Conservation (phyloP, 2,113 vertebrate species). For the Heptranchias perlo region DNA sequence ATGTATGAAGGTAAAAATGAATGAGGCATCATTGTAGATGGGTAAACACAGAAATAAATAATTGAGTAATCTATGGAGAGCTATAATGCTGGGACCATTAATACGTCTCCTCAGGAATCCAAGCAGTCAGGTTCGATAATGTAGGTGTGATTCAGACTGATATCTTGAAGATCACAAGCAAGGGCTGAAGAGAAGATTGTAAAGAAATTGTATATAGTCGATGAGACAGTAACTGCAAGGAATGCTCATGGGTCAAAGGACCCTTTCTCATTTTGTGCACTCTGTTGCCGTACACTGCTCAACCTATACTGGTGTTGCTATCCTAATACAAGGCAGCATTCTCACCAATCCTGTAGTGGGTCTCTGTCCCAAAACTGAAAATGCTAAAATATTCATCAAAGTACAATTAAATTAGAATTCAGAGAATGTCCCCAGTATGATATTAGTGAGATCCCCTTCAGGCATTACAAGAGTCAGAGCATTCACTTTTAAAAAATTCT, state of each 20-base stretch:
- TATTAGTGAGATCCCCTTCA: constrained; percentile 20
- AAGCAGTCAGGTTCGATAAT: neutral
- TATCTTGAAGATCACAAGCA: neutral
- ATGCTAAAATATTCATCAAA: constrained; percentile 35
- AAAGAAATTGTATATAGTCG: neutral
- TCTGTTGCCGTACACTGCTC: neutral
- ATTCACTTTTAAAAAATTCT: constrained; percentile 30
- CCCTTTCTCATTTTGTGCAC: neutral
- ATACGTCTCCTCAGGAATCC: neutral
- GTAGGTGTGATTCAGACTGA: neutral
- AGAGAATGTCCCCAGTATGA: neutral
- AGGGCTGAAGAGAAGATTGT: neutral
- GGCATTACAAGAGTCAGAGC: constrained; percentile 27
- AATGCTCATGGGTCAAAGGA: neutral
- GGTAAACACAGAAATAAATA: neutral
- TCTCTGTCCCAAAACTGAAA: constrained; percentile 25
- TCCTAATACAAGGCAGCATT: neutral
- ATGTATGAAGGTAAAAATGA: neutral
- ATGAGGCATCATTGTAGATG: neutral
- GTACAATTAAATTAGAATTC: constrained; percentile 36
- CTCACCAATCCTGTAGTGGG: constrained; percentile 9
- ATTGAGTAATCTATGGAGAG: neutral
- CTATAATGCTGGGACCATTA: neutral
- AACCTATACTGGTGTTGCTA: neutral
- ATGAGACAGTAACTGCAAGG: neutral